Evolutionary conservation across 2,888 invertebrate species (phyloP), one percentile per base, ranked within the genome.

Genomic region (Caenorhabditis sulstoni): DNA sequence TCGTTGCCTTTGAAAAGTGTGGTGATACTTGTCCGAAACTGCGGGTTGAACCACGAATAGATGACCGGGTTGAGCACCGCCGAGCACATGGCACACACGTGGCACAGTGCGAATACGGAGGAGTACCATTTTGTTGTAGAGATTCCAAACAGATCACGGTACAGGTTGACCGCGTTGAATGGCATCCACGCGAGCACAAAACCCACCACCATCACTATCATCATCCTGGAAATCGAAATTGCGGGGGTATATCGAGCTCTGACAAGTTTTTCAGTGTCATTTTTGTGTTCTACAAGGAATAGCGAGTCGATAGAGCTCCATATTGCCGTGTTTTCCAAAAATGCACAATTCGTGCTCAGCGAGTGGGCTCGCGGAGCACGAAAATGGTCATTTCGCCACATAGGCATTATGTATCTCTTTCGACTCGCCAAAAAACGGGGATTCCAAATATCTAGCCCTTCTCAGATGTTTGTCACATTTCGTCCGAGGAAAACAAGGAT

Each of bases 151-250:
- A 89, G 83, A 64, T 89, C 89, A 18, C 89, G 78, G 75, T 85
- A 87, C 18, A 89, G 66, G 62, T 89, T 89, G 66, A 89, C 82
- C 0, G 83, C 74, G 71, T 89, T 89, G 78, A 89, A 79, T 12
- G 89, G 89, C 78, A 89, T 86, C 89, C 89, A 89, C n/a, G 88
- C 84, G 23, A 89, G 61, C 3, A 89, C 85, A 45, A 88, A 84
- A 11, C 88, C 87, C 9, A 83, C 77, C 2, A 89, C 89, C 89
- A 89, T 89, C 16, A 84, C 81, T 0, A 87, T 81, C 89, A 89
- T 89, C 88, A 89, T 89, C 64, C 87, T 87, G 73, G 44, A 62
- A n/a, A n/a, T n/a, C n/a, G n/a, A n/a, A n/a, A n/a, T n/a, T n/a
- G n/a, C n/a, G n/a, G n/a, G n/a, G n/a, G n/a, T n/a, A n/a, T n/a